phyloP scores from a whole-genome alignment of 2,888 invertebrate genomes.

The Portevinia maculata region DNA sequence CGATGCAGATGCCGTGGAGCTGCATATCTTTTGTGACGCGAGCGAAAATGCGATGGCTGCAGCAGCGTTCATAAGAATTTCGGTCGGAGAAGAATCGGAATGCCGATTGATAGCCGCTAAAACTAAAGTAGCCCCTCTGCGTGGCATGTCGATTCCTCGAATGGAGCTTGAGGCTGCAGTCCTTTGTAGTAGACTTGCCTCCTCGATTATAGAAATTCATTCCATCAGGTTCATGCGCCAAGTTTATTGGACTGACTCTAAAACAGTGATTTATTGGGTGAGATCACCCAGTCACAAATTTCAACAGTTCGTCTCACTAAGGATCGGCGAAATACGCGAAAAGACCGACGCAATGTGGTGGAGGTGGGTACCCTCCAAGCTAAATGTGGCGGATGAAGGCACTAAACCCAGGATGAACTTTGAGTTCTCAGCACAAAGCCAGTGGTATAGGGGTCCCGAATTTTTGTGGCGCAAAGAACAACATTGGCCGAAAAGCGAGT shows the following conservation, averaged over 20 bases:
- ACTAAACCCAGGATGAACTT: no score
- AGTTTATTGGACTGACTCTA: conserved; percentile 63
- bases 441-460: no score
- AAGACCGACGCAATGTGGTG: conserved; percentile 75
- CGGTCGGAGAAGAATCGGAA: conserved; percentile 2
- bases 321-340: conserved; percentile 61
- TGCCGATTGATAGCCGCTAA: conserved; percentile 44
- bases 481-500: no score
- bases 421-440: no score
- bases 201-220: conserved; percentile 20
- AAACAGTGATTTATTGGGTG: conserved; percentile 21
- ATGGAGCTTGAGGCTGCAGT: conserved; percentile 52
- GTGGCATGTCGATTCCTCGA: conserved; percentile 43
- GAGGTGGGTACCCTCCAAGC: conserved; percentile 58
- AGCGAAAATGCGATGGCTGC: conserved; percentile 17
- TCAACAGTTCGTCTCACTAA: conserved; percentile 12
- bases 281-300: conserved; percentile 7
- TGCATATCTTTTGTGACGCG: conserved; percentile 26
- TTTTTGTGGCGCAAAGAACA: no score
- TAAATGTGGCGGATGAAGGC: conserved; percentile 24
- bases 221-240: conserved; percentile 21
- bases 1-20: background rate
- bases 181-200: conserved; percentile 17
- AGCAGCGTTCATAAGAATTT: conserved; percentile 34
- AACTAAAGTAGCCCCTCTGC: conserved; percentile 53